Percentiles rank a stretch among this genome's conserved stretches.
phyloP scores from a whole-genome alignment of 2,888 invertebrate genomes.

The Scaptomyza parva region DNA sequence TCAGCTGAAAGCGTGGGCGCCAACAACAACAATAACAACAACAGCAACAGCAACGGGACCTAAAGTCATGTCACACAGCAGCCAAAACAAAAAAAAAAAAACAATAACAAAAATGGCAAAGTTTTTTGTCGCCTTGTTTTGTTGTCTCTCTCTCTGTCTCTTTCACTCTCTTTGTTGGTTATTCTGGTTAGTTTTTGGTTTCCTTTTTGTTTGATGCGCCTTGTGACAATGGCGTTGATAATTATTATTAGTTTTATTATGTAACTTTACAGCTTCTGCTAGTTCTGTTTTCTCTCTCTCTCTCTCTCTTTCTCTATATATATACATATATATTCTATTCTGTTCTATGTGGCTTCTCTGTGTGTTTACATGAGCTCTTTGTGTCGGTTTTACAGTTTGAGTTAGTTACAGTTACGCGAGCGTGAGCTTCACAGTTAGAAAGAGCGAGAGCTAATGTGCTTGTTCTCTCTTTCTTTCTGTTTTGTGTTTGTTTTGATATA shows the following conservation, averaged over 20 bases:
- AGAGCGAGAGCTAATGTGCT: background rate
- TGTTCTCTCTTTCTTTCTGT: background rate
- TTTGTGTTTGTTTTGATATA: conserved; percentile 43
- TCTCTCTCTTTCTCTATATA: background rate
- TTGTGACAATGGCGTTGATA: conserved; percentile 79
- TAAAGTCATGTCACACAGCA: conserved; percentile 44
- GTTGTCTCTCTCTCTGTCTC: background rate
- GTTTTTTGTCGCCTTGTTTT: conserved; percentile 38
- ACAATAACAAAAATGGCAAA: conserved; percentile 57
- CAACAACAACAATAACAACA: conserved; percentile 31
- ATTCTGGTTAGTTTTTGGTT: conserved; percentile 34
- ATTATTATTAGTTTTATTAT: conserved; percentile 82
- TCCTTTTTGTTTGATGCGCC: conserved; percentile 52
- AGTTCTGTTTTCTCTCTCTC: conserved; percentile 1
- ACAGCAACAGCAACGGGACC: conserved; percentile 3
- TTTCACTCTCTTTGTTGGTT: background rate
- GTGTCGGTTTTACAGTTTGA: conserved; percentile 49
- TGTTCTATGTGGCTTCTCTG: conserved; percentile 45
- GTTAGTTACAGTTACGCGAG: conserved; percentile 48
- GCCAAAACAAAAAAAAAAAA: conserved; percentile 50
- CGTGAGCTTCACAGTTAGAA: background rate
- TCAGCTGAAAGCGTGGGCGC: conserved; percentile 39
- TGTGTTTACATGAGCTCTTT: conserved; percentile 65
- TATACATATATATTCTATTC: too few species aligned
- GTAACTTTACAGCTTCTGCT: conserved; percentile 71